phyloP scores from a whole-genome alignment of 2,888 invertebrate genomes.

The Thymelicus acteon region DNA sequence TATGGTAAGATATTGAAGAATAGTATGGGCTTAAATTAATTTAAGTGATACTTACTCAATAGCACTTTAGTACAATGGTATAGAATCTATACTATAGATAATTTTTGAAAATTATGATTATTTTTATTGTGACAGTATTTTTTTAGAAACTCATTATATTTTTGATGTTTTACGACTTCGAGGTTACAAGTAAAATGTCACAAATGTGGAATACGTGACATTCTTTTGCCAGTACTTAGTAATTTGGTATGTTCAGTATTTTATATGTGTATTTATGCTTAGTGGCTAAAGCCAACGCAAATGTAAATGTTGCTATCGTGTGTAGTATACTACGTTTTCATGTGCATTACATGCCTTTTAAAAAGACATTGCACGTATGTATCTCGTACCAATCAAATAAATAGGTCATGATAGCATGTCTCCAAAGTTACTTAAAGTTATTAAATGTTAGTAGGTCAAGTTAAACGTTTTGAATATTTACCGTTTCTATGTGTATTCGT shows the following conservation, averaged over 20 bases:
- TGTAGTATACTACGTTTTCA: constrained; percentile 33
- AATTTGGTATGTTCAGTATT: constrained; percentile 44
- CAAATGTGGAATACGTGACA: constrained; percentile 9
- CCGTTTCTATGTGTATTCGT: constrained; percentile 31
- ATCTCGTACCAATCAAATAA: constrained; percentile 24
- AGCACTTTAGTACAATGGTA: neutral
- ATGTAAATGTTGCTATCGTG: constrained; percentile 43
- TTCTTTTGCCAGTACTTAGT: constrained; percentile 29
- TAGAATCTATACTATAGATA: neutral
- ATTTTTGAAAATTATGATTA: neutral
- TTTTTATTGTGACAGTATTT: constrained; percentile 8
- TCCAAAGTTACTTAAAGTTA: constrained; percentile 8
- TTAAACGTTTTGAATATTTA: constrained; percentile 32
- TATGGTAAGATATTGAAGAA: neutral
- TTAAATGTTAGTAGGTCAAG: constrained; percentile 5
- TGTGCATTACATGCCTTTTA: constrained; percentile 14
- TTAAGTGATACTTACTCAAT: neutral
- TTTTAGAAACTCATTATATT: constrained; percentile 26
- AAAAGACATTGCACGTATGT: neutral
- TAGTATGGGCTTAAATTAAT: constrained; percentile 5
- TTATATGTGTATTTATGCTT: constrained; percentile 50
- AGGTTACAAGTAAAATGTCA: constrained; percentile 1
- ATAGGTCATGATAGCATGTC: constrained; percentile 16
- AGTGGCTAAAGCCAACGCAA: constrained; percentile 40
- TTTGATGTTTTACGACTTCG: constrained; percentile 28